phyloP scores from a whole-genome alignment of 2,888 invertebrate species.

The Epinotia ramella region DNA sequence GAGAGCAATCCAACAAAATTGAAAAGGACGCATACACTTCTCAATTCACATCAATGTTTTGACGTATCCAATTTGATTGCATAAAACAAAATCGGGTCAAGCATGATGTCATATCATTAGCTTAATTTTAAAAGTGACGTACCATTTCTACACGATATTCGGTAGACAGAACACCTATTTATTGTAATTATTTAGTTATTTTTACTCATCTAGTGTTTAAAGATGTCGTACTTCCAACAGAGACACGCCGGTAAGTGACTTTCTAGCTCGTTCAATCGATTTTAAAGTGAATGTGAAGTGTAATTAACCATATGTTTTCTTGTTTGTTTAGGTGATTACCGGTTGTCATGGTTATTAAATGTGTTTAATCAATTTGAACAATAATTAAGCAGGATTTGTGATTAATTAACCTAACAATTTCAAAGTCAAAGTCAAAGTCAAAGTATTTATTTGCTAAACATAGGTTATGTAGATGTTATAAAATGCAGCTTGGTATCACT shows the following conservation, averaged over 20 bases:
- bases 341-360: conserved; percentile 31
- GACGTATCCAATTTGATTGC: conserved; percentile 55
- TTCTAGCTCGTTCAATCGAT: conserved; percentile 10
- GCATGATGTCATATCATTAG: conserved; percentile 76
- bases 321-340: conserved; percentile 29
- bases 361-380: conserved; percentile 31
- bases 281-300: background rate
- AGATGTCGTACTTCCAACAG: conserved; percentile 69
- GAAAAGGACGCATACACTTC: conserved; percentile 44
- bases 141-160: conserved; percentile 65
- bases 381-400: conserved; percentile 14
- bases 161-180: conserved; percentile 56
- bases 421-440: no score
- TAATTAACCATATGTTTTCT: conserved; percentile 19
- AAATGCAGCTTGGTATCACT: no score
- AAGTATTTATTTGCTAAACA: no score
- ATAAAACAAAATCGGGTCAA: conserved; percentile 70
- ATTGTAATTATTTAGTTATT: conserved; percentile 40
- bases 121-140: conserved; percentile 82
- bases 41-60: conserved; percentile 54
- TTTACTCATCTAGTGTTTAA: conserved; percentile 46
- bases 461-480: no score
- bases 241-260: conserved; percentile 68
- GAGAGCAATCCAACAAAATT: conserved; percentile 56
- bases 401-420: conserved; percentile 19